Base-by-base conservation (phyloP, 2,888 invertebrate species). In the Pseudanteris insignis region DNA sequence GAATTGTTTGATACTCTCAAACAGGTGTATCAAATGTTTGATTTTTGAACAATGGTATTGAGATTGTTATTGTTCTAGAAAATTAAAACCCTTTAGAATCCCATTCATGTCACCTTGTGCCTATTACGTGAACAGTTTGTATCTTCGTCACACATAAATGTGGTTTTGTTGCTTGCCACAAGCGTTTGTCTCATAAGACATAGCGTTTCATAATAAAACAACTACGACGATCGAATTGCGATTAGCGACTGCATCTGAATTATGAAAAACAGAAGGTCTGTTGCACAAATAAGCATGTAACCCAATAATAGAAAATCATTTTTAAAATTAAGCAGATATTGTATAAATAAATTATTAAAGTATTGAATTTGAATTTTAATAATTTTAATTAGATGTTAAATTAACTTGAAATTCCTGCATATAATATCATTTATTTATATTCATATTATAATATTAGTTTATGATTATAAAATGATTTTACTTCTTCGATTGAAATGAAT, bases 71-170 rank as follows among this genome's bases (percentile, higher is more conserved):
- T n/a, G n/a, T n/a, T n/a, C n/a, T n/a, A n/a, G n/a, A n/a, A n/a
- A n/a, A n/a, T n/a, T n/a, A n/a, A n/a, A n/a, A n/a, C n/a, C n/a
- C n/a, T 9, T 47, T 38, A 48, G 41, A 55, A 26, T 47, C 30
- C 24, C 46, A 40, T 33, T 57, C 40, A 63, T 58, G 64, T 64
- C 64, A 64, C 66, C 66, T 66, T 59, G 64, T 50, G 40, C 14
- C 50, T 51, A 48, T 62, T 66, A 66, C 64, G 62, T 63, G 66
- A 57, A 46, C 48, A 46, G 59, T 41, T 38, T 53, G 32, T 47
- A 51, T 55, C 47, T 41, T 43, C 7, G 37, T 24, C 3, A 8
- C 12, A 24, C 9, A 13, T n/a, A 6, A 28, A 7, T 9, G 26
- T 13, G 28, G 32, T 33, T 24, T n/a, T 12, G 26, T 14, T 41